phyloP scores from a whole-genome alignment of 1,140 invertebrate species.

The Drosophila pachea region DNA sequence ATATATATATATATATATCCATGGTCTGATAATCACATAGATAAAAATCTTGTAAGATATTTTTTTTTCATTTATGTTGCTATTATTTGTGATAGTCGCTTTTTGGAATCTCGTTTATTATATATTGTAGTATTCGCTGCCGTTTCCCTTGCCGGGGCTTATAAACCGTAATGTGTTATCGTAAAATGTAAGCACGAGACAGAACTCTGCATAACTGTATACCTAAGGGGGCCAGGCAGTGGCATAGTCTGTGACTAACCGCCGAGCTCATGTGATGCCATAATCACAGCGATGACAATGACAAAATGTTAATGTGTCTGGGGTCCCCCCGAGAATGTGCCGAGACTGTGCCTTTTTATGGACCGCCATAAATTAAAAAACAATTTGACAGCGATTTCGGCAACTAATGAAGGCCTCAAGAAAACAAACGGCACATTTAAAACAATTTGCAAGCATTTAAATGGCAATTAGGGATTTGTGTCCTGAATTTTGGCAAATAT shows the following conservation, averaged over 20 bases:
- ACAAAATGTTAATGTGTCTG: constrained; percentile 54
- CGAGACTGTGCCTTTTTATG: constrained; percentile 41
- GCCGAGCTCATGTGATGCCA: constrained; percentile 44
- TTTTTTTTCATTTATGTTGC: too few species aligned
- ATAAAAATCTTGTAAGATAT: too few species aligned
- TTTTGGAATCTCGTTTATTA: constrained; percentile 15
- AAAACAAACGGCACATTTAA: constrained; percentile 42
- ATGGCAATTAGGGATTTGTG: constrained; percentile 52
- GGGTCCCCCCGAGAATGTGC: neutral
- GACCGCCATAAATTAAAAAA: constrained; percentile 61
- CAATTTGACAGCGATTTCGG: constrained; percentile 43
- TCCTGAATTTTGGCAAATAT: constrained; percentile 6
- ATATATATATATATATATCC: too few species aligned
- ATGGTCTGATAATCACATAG: too few species aligned
- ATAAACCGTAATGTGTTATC: constrained; percentile 63
- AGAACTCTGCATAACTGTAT: constrained; percentile 11
- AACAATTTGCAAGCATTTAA: constrained; percentile 63
- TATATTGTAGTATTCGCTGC: constrained; percentile 32
- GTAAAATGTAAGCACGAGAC: constrained; percentile 49
- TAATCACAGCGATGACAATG: constrained; percentile 63
- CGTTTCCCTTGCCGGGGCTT: constrained; percentile 27
- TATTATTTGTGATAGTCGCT: too few species aligned
- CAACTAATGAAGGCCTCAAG: constrained; percentile 21
- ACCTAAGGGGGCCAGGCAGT: constrained; percentile 23
- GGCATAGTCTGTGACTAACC: neutral